Evolutionary conservation across 1,140 invertebrate genomes (phyloP).

Genomic region (Drosophila elegans): DNA sequence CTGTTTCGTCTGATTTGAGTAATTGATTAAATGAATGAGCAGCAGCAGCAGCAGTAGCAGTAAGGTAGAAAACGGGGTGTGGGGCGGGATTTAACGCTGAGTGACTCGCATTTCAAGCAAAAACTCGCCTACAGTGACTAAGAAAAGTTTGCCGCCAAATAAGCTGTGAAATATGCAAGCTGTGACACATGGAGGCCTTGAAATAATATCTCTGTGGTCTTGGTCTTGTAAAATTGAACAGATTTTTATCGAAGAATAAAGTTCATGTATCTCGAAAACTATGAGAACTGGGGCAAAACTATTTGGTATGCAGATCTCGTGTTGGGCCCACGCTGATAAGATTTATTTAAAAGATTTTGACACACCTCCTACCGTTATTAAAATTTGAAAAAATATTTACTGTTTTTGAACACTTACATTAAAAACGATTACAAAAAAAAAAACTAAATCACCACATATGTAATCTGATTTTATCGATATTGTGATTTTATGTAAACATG

Average conservation of each 20-base stretch:
- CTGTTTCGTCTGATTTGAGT: conserved; percentile 36
- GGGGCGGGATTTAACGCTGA: neutral
- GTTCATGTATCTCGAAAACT: neutral
- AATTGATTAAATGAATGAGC: conserved; percentile 55
- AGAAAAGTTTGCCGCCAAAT: conserved; percentile 20
- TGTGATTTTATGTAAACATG: no score
- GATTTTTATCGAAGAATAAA: conserved; percentile 20
- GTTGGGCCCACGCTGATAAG: conserved; percentile 10
- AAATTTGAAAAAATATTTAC: neutral
- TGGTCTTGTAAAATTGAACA: conserved; percentile 24
- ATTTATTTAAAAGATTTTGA: neutral
- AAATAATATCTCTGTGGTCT: conserved; percentile 13
- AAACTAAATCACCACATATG: neutral
- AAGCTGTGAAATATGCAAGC: conserved; percentile 23
- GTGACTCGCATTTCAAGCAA: conserved; percentile 33
- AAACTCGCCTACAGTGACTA: conserved; percentile 26
- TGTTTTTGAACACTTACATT: no score
- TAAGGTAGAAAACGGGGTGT: neutral
- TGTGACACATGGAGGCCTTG: conserved; percentile 30
- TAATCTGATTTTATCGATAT: no score
- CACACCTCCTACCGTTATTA: neutral
- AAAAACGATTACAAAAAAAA: no score
- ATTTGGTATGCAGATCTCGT: conserved; percentile 20
- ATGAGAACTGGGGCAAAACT: conserved; percentile 25
- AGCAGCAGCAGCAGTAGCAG: neutral